These are phyloP conservation scores for Colostygia pectinataria DNA, from an alignment of 2,888 invertebrate species.

Conservation along the genomic window DNA sequence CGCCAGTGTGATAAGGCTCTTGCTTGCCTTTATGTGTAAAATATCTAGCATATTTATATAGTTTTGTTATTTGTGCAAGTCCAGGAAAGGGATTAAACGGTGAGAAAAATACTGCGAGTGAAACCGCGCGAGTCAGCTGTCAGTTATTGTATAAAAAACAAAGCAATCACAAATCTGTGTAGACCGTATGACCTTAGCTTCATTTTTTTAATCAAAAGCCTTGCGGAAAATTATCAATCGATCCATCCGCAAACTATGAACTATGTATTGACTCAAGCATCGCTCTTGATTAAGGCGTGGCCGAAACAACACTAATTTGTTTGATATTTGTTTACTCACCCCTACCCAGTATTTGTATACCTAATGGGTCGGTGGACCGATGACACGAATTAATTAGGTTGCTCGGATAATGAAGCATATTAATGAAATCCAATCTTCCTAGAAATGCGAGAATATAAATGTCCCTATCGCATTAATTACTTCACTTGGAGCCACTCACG, in stretches of 20 bases:
- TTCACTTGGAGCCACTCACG: too few relatives aligned
- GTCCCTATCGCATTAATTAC: too few relatives aligned
- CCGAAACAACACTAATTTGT: conserved; percentile 23
- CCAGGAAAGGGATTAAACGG: too few relatives aligned
- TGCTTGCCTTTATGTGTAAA: too few relatives aligned
- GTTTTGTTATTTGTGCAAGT: too few relatives aligned
- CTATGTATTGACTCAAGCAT: conserved; percentile 6
- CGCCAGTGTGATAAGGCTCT: too few relatives aligned
- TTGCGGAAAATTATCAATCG: not conserved
- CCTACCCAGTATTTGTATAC: conserved; percentile 12
- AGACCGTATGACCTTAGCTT: too few relatives aligned
- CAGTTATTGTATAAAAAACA: too few relatives aligned
- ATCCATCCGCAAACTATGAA: not conserved
- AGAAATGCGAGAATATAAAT: conserved; percentile 1
- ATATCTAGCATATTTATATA: too few relatives aligned
- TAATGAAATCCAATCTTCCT: not conserved
- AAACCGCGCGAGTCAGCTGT: too few relatives aligned
- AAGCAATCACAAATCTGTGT: too few relatives aligned
- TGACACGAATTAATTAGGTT: conserved; percentile 9
- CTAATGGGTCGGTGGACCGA: conserved; percentile 8
- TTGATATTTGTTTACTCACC: conserved; percentile 18
- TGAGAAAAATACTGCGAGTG: too few relatives aligned
- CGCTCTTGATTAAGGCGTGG: conserved; percentile 10
- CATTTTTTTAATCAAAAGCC: not conserved
- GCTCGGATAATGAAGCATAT: conserved; percentile 3